Evolutionary conservation across 2,888 invertebrate genomes (phyloP).

Genomic region (Zele albiditarsus): DNA sequence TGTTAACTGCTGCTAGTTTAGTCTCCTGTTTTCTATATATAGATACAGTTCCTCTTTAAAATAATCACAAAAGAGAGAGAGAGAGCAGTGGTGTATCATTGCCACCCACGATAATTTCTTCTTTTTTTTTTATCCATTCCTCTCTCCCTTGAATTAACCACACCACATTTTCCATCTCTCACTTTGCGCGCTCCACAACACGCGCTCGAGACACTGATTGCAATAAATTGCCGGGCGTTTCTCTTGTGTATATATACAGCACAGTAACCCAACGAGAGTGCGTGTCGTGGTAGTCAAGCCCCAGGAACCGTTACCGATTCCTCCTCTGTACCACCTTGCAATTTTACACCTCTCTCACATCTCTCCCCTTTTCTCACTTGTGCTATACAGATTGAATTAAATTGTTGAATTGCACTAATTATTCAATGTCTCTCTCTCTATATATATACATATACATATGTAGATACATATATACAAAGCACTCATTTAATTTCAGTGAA

Average conservation of each 20-base stretch:
- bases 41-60: too few relatives aligned
- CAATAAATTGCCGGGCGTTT: slow-evolving; percentile 64
- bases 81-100: background rate
- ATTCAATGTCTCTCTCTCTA: slow-evolving; percentile 38
- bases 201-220: slow-evolving; percentile 61
- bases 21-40: too few relatives aligned
- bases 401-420: slow-evolving; percentile 49
- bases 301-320: slow-evolving; percentile 36
- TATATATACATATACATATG: slow-evolving; percentile 7
- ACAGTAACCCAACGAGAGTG: slow-evolving; percentile 24
- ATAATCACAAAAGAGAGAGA: too few relatives aligned
- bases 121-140: slow-evolving; percentile 27
- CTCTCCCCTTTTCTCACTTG: slow-evolving; percentile 13
- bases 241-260: slow-evolving; percentile 26
- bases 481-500: background rate
- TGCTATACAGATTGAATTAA: slow-evolving; percentile 44
- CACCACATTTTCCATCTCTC: slow-evolving; percentile 27
- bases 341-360: background rate
- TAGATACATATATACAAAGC: background rate
- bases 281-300: slow-evolving; percentile 27
- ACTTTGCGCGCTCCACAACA: slow-evolving; percentile 40
- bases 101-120: slow-evolving; percentile 47
- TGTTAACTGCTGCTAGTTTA: too few relatives aligned
- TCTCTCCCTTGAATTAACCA: slow-evolving; percentile 43
- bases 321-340: background rate